These are phyloP conservation scores for Aporophyla nigra DNA, from an alignment of 2,888 invertebrate genomes.

Conservation along the genomic window DNA sequence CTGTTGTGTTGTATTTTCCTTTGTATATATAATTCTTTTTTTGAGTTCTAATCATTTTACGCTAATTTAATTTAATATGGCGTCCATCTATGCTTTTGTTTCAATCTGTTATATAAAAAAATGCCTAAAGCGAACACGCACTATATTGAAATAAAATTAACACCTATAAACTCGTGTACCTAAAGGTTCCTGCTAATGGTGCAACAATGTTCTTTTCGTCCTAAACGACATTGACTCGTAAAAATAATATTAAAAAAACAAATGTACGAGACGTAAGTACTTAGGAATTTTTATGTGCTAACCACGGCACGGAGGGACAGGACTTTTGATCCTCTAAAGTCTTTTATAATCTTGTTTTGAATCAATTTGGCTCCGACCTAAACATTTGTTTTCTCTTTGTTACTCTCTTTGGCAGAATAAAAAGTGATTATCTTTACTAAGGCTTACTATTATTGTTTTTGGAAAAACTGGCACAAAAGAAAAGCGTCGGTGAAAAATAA, in stretches of 20 bases:
- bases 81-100: neutral
- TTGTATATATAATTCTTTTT: neutral
- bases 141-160: constrained; percentile 28
- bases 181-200: constrained; percentile 24
- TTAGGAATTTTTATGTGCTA: constrained; percentile 60
- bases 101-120: neutral
- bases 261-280: constrained; percentile 52
- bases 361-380: constrained; percentile 46
- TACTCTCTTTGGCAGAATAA: constrained; percentile 24
- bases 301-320: constrained; percentile 47
- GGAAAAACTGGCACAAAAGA: constrained; percentile 1
- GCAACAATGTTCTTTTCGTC: constrained; percentile 68
- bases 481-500: neutral
- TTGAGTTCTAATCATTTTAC: neutral
- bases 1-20: neutral
- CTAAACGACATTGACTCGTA: constrained; percentile 73
- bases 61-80: neutral
- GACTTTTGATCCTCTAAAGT: constrained; percentile 39
- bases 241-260: constrained; percentile 61
- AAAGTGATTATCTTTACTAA: constrained; percentile 8
- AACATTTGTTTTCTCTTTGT: constrained; percentile 32
- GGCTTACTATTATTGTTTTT: neutral
- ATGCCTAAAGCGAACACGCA: neutral
- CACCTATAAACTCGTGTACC: constrained; percentile 25
- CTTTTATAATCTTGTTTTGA: constrained; percentile 53